phyloP scores from a whole-genome alignment of 2,888 invertebrate genomes.

The Eledona agricola region DNA sequence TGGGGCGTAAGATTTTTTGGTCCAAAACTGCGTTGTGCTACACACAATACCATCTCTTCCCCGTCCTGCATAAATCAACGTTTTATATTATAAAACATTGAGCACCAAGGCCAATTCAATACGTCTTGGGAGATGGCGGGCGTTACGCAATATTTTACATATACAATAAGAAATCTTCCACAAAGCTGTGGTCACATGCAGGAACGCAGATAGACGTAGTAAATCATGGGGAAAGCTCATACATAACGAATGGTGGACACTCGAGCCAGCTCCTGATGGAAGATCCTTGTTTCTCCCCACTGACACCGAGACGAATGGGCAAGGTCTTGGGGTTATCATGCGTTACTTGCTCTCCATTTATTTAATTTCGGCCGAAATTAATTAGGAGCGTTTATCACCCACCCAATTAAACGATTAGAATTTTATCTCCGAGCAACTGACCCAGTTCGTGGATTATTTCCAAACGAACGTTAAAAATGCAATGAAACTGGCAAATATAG shows the following conservation, averaged over 20 bases:
- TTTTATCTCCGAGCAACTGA: background rate
- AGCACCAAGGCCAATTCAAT: constrained; percentile 27
- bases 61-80: constrained; percentile 19
- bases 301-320: constrained; percentile 55
- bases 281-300: constrained; percentile 53
- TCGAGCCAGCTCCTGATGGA: constrained; percentile 51
- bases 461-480: too few species aligned
- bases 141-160: constrained; percentile 35
- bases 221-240: constrained; percentile 52
- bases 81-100: constrained; percentile 30
- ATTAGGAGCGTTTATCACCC: constrained; percentile 12
- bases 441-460: too few species aligned
- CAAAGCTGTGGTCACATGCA: constrained; percentile 39
- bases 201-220: constrained; percentile 40
- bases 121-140: constrained; percentile 15
- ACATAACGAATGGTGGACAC: constrained; percentile 52
- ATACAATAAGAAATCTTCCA: constrained; percentile 35
- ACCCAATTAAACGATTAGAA: constrained; percentile 3
- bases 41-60: constrained; percentile 22
- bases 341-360: constrained; percentile 44
- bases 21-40: too few species aligned
- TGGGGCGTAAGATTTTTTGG: too few species aligned
- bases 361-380: constrained; percentile 26
- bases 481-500: too few species aligned
- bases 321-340: constrained; percentile 51